phyloP scores from a whole-genome alignment of 2,888 invertebrate species.

The Pollenia labialis region DNA sequence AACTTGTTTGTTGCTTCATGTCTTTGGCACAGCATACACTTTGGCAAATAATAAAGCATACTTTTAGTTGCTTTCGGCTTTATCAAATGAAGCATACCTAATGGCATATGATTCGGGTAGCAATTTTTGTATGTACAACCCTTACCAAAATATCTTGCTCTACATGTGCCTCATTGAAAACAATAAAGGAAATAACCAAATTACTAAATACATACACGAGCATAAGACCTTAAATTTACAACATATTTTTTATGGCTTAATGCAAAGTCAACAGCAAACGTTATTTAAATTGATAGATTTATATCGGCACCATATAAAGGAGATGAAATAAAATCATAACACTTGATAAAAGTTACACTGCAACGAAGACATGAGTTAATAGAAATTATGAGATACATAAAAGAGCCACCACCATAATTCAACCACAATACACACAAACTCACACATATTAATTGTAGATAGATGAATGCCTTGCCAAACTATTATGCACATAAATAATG shows the following conservation, averaged over 20 bases:
- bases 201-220: background rate
- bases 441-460: conserved; percentile 4
- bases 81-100: conserved; percentile 55
- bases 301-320: conserved; percentile 66
- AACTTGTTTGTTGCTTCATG: too few species aligned
- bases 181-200: conserved; percentile 3
- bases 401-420: conserved; percentile 54
- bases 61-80: conserved; percentile 45
- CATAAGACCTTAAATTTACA: conserved; percentile 60
- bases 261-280: conserved; percentile 67
- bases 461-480: conserved; percentile 26
- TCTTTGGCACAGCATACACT: background rate
- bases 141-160: background rate
- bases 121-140: conserved; percentile 13
- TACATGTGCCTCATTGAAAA: background rate
- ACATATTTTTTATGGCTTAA: conserved; percentile 77
- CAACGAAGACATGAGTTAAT: conserved; percentile 71
- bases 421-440: conserved; percentile 51
- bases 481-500: conserved; percentile 48
- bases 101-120: conserved; percentile 40
- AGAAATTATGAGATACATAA: conserved; percentile 75
- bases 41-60: conserved; percentile 42
- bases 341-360: conserved; percentile 23
- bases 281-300: conserved; percentile 81
- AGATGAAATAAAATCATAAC: conserved; percentile 66